Conservation (phyloP, 2,113 vertebrate species). For the Pachypanchax playfairii region DNA sequence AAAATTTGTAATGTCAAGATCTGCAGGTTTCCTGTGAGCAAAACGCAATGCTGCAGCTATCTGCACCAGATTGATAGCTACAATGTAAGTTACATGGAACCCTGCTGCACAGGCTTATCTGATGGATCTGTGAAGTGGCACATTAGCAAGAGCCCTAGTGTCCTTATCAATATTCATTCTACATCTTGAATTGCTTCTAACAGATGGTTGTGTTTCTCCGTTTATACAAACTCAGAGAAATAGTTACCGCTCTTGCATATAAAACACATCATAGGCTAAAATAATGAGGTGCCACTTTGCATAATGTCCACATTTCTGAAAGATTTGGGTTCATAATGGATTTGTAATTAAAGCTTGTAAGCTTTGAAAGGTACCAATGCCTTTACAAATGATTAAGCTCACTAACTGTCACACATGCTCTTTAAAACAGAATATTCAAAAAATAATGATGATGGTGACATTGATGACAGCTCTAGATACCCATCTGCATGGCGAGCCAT, state of each 20-base stretch:
- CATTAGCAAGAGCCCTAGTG: constrained; percentile 30
- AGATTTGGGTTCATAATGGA: constrained; percentile 69
- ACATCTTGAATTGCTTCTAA: constrained; percentile 36
- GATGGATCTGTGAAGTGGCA: constrained; percentile 32
- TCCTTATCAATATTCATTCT: constrained; percentile 62
- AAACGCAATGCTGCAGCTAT: constrained; percentile 29
- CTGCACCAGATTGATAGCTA: constrained; percentile 43
- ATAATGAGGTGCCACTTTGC: constrained; percentile 58
- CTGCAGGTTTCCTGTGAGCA: not conserved
- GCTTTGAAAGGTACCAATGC: constrained; percentile 37
- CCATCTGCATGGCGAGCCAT: constrained; percentile 12
- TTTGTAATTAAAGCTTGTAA: constrained; percentile 73
- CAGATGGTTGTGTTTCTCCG: constrained; percentile 66
- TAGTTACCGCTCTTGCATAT: constrained; percentile 34
- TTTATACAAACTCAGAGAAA: constrained; percentile 56
- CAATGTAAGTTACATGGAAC: constrained; percentile 31
- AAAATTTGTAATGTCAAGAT: not conserved
- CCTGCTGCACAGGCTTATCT: constrained; percentile 28
- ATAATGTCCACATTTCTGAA: constrained; percentile 71
- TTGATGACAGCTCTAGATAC: constrained; percentile 55
- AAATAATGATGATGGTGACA: constrained; percentile 36
- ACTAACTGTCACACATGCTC: constrained; percentile 32
- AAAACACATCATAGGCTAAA: constrained; percentile 38
- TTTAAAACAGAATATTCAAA: constrained; percentile 36
- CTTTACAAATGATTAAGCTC: constrained; percentile 39